phyloP scores from a whole-genome alignment of 2,113 vertebrate species.

The Bos taurus region ARS-UCD2.0 NC_037328.1:124803501-124804000 shows the following conservation, averaged over 20 bases:
- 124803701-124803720: neutral
- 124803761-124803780: neutral
- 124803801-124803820: neutral
- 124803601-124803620: neutral
- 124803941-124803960: neutral
- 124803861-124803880: neutral
- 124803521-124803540: neutral
- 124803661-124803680: neutral
- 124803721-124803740: neutral
- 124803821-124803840: neutral
- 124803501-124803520: neutral
- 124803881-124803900: neutral
- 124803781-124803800: neutral
- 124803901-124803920: neutral
- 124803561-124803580: neutral
- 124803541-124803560: neutral
- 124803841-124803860: neutral
- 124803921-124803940: neutral
- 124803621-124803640: neutral
- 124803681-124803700: neutral
- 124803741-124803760: neutral
- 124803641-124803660: neutral
- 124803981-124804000: neutral
- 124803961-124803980: neutral
- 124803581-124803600: neutral